These are phyloP conservation scores for Rana temporaria DNA, from an alignment of 2,113 vertebrate species.

Conservation along the genomic window DNA sequence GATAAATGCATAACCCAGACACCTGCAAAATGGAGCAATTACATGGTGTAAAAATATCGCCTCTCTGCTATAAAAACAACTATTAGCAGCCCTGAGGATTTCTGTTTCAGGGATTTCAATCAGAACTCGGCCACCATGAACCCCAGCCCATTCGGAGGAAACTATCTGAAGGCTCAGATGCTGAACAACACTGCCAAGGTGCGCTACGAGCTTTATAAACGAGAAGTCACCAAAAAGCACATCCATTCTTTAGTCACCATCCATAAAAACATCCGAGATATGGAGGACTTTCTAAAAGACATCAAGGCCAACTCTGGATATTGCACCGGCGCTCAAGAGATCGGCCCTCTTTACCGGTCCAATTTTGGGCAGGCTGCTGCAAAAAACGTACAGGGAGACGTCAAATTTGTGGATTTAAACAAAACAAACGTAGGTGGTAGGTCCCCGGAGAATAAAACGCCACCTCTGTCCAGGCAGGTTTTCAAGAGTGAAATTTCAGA, in stretches of 20 bases:
- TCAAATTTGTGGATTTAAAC: not conserved
- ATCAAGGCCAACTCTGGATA: constrained; percentile 24
- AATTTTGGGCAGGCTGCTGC: not conserved
- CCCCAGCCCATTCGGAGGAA: not conserved
- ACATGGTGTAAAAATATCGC: not conserved
- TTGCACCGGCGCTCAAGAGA: not conserved
- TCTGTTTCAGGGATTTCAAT: not conserved
- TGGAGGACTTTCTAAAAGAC: not conserved
- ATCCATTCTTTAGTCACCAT: not conserved
- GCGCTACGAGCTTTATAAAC: not conserved
- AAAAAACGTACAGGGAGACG: not conserved
- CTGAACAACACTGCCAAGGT: constrained; percentile 32
- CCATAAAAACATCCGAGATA: not conserved
- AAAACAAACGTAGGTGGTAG: not conserved
- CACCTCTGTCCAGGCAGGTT: not conserved
- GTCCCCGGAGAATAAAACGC: not conserved
- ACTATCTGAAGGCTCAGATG: constrained; percentile 2
- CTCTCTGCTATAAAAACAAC: not conserved
- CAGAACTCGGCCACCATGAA: constrained; percentile 14
- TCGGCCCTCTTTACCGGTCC: no score
- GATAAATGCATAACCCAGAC: not conserved
- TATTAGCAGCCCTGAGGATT: not conserved
- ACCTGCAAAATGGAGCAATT: not conserved
- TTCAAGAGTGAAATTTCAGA: not conserved
- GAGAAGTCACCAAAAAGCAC: constrained; percentile 7